A percentile compares a stretch with the other conserved stretches of the same genome.
phyloP scores from a whole-genome alignment of 1,140 invertebrate species.

The Apocrypta bakeri region DNA sequence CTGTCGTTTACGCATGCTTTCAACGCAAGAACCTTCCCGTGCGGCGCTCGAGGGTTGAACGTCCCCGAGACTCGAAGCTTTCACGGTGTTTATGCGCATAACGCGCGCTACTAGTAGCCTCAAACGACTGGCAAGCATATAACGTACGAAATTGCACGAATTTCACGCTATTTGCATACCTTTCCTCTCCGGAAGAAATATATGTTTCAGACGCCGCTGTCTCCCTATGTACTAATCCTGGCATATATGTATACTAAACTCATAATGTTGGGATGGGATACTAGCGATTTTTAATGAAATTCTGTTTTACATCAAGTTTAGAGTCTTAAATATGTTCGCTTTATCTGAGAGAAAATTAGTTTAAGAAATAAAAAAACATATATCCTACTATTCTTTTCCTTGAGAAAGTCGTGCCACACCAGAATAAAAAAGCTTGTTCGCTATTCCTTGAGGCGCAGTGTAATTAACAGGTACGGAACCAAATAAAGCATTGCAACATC shows the following conservation, averaged over 20 bases:
- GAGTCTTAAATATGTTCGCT: too few relatives aligned
- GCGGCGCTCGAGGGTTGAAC: conserved; percentile 13
- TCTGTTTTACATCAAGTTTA: too few relatives aligned
- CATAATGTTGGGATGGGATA: too few relatives aligned
- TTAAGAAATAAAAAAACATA: too few relatives aligned
- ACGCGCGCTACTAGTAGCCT: neutral
- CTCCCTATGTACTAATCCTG: too few relatives aligned
- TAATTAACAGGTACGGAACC: neutral
- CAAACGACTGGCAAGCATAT: neutral
- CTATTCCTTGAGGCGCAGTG: too few relatives aligned
- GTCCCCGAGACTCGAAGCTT: conserved; percentile 1
- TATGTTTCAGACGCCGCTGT: too few relatives aligned
- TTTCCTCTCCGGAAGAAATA: neutral
- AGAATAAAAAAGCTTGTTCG: neutral
- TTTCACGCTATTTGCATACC: neutral
- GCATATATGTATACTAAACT: too few relatives aligned
- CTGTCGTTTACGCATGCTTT: neutral
- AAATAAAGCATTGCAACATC: conserved; percentile 13
- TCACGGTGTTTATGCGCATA: neutral
- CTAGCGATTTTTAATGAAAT: too few relatives aligned
- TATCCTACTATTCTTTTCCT: too few relatives aligned
- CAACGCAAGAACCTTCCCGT: neutral
- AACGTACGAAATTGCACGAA: neutral
- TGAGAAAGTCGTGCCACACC: too few relatives aligned
- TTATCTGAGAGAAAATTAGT: too few relatives aligned